Conservation (phyloP, 1,140 invertebrate species). For the Anastrepha obliqua region DNA sequence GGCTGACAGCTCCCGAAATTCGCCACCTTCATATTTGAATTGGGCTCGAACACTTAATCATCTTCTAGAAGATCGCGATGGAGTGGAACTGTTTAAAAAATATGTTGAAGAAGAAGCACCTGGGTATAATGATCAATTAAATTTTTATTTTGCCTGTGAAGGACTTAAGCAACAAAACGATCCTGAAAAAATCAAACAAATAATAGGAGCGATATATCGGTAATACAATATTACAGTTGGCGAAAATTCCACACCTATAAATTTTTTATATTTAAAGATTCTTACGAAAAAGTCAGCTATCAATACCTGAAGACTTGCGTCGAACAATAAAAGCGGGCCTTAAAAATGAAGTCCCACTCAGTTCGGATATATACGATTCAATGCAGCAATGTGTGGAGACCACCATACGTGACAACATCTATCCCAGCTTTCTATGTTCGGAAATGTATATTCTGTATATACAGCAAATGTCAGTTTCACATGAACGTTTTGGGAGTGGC, state of each 20-base stretch:
- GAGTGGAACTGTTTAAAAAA: slow-evolving; percentile 87
- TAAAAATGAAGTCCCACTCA: slow-evolving; percentile 78
- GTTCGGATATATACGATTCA: slow-evolving; percentile 78
- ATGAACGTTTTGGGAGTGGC: slow-evolving; percentile 68
- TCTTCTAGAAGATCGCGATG: slow-evolving; percentile 89
- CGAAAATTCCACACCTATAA: neutral
- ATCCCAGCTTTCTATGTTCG: slow-evolving; percentile 92
- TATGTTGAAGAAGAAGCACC: slow-evolving; percentile 89
- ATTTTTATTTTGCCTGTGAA: slow-evolving; percentile 94
- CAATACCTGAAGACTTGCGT: slow-evolving; percentile 86
- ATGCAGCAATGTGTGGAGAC: slow-evolving; percentile 83
- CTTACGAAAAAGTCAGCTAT: slow-evolving; percentile 87
- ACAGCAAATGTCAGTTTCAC: slow-evolving; percentile 76
- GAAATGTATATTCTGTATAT: slow-evolving; percentile 93
- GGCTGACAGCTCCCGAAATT: slow-evolving; percentile 76
- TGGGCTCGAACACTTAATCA: slow-evolving; percentile 90
- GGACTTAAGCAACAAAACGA: slow-evolving; percentile 88
- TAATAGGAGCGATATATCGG: slow-evolving; percentile 89
- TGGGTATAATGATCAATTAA: slow-evolving; percentile 84
- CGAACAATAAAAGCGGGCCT: slow-evolving; percentile 80
- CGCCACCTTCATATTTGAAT: slow-evolving; percentile 86
- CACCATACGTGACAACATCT: slow-evolving; percentile 88
- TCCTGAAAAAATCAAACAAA: slow-evolving; percentile 82
- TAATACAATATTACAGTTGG: neutral
- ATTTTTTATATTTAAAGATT: slow-evolving; percentile 77